phyloP scores from a whole-genome alignment of 2,888 invertebrate species.

The Phaedon cochleariae region DNA sequence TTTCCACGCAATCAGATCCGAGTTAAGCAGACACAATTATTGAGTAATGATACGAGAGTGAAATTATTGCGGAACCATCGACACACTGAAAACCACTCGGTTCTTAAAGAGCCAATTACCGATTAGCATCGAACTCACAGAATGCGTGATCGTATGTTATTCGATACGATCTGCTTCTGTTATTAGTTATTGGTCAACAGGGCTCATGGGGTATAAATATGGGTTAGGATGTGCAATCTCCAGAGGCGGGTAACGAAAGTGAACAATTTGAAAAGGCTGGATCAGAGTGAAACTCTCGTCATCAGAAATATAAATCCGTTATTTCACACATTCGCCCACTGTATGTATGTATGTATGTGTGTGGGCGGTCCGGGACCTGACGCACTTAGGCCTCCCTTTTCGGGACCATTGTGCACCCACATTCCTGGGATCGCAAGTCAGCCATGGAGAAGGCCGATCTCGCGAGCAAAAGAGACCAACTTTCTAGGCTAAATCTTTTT shows the following conservation, averaged over 20 bases:
- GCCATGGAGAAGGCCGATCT: too few relatives aligned
- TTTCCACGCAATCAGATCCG: not conserved
- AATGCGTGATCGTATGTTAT: slow-evolving; percentile 33
- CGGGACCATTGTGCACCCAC: too few relatives aligned
- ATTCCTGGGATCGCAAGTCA: too few relatives aligned
- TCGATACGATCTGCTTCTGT: slow-evolving; percentile 28
- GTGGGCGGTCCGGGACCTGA: too few relatives aligned
- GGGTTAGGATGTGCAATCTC: slow-evolving; percentile 6
- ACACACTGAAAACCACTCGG: slow-evolving; percentile 17
- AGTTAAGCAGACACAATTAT: slow-evolving; percentile 25
- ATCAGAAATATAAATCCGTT: too few relatives aligned
- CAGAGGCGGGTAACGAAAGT: slow-evolving; percentile 7
- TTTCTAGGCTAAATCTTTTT: too few relatives aligned
- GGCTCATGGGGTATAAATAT: slow-evolving; percentile 10
- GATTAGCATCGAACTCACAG: slow-evolving; percentile 31
- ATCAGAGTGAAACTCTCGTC: too few relatives aligned
- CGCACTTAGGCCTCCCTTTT: too few relatives aligned
- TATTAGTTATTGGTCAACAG: slow-evolving; percentile 16
- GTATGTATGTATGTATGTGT: too few relatives aligned
- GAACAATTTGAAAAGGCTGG: too few relatives aligned
- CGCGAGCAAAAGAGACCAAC: too few relatives aligned
- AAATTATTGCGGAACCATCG: slow-evolving; percentile 24
- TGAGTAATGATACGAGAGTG: slow-evolving; percentile 23
- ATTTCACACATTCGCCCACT: too few relatives aligned
- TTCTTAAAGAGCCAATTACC: slow-evolving; percentile 35